Percentiles rank a stretch among this genome's conserved stretches.
These are phyloP conservation scores for Drosophila nr. perissopoda DNA, from an alignment of 2,888 invertebrate genomes.

Conservation along the genomic window DNA sequence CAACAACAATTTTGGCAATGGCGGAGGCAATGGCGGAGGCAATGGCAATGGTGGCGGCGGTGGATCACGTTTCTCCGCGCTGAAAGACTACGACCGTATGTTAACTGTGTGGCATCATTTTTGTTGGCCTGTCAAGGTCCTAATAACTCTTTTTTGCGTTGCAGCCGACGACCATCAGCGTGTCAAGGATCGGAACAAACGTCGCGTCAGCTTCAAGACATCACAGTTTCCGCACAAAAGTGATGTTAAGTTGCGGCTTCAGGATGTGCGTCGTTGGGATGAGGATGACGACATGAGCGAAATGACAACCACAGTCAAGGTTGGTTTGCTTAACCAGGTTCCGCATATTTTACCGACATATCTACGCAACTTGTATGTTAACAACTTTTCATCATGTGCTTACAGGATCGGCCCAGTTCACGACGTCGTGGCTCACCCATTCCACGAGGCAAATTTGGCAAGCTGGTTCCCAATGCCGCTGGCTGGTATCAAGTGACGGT, in stretches of 20 bases:
- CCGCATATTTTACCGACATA: not conserved
- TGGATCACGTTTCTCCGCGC: constrained; percentile 77
- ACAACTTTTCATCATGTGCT: constrained; percentile 2
- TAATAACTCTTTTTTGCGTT: not conserved
- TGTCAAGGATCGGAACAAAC: constrained; percentile 79
- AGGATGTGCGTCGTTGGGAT: constrained; percentile 76
- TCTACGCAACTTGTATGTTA: not conserved
- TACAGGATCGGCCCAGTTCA: constrained; percentile 68
- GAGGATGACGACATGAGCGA: constrained; percentile 85
- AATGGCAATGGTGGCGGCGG: constrained; percentile 42
- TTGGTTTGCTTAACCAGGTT: constrained; percentile 17
- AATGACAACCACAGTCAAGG: constrained; percentile 63
- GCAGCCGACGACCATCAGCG: constrained; percentile 81
- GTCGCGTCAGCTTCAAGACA: constrained; percentile 85
- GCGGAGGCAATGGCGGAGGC: constrained; percentile 34
- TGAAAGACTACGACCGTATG: constrained; percentile 80
- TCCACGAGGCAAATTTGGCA: constrained; percentile 79
- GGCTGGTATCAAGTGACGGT: constrained; percentile 90
- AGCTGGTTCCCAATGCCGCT: constrained; percentile 83
- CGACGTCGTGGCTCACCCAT: constrained; percentile 66
- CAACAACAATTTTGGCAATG: constrained; percentile 63
- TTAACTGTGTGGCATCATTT: constrained; percentile 14
- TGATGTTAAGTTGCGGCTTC: constrained; percentile 62
- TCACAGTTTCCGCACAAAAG: constrained; percentile 67
- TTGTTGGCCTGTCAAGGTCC: not conserved